Evolutionary conservation across 2,797 vertebrate genomes (phyloP).

Genomic region (Hipposideros larvatus): DNA sequence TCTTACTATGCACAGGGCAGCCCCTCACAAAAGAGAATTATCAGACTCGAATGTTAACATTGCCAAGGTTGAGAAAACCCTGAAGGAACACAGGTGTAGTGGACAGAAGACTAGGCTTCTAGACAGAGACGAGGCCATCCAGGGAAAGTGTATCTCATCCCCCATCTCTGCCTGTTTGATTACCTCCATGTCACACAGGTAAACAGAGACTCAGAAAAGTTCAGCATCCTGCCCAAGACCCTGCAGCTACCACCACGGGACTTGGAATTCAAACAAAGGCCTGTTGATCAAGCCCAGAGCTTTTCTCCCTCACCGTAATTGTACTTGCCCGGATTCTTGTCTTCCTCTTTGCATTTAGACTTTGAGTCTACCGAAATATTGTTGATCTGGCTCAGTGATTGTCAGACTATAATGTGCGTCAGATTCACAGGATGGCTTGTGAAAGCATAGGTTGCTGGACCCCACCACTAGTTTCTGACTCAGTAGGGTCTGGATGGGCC

Average conservation of each 20-base stretch:
- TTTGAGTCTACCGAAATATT: neutral
- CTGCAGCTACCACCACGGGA: neutral
- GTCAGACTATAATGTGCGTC: neutral
- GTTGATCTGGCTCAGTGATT: neutral
- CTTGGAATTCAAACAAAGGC: neutral
- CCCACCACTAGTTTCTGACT: neutral
- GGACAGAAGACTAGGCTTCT: neutral
- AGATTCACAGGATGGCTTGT: neutral
- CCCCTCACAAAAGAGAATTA: neutral
- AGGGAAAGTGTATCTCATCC: neutral
- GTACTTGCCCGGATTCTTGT: neutral
- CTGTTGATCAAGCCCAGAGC: neutral
- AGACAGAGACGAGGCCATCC: neutral
- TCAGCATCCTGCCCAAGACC: neutral
- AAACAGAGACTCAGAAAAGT: neutral
- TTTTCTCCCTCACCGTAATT: neutral
- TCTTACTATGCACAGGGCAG: neutral
- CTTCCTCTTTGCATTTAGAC: neutral
- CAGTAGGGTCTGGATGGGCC: accelerated
- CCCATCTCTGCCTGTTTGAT: neutral
- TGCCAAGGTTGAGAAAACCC: neutral
- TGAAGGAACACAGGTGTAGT: too few relatives aligned
- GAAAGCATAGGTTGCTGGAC: neutral
- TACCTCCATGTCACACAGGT: neutral
- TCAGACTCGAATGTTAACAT: neutral